phyloP scores from a whole-genome alignment of 2,113 vertebrate species.

The Podarcis cretensis region DNA sequence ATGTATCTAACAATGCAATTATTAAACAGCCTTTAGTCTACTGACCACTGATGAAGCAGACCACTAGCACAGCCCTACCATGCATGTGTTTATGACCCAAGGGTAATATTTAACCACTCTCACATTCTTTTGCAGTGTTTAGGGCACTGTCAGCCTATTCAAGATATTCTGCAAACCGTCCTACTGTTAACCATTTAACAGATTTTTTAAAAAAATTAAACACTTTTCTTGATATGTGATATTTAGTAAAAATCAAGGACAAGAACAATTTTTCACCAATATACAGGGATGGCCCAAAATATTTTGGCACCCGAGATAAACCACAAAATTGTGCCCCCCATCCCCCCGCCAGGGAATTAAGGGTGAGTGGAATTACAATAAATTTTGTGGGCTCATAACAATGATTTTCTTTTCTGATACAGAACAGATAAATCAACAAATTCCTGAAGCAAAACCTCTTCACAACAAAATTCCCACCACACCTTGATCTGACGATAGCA shows the following conservation, averaged over 20 bases:
- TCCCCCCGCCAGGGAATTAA: too few relatives aligned
- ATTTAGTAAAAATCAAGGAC: background rate
- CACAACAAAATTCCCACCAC: background rate
- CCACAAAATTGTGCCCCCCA: background rate
- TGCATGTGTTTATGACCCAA: background rate
- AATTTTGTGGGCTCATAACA: background rate
- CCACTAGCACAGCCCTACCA: background rate
- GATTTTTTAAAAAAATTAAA: background rate
- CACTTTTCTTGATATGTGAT: background rate
- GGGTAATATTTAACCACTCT: conserved; percentile 8
- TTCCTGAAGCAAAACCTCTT: background rate
- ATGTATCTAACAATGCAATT: background rate
- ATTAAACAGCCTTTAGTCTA: background rate
- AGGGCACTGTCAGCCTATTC: background rate
- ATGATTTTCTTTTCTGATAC: background rate
- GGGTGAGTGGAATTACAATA: background rate
- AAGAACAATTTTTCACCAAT: background rate
- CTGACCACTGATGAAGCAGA: background rate
- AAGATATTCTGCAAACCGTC: background rate
- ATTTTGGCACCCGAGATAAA: background rate
- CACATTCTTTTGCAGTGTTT: background rate
- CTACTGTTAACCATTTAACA: background rate
- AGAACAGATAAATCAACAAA: background rate
- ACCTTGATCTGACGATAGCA: background rate
- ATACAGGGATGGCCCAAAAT: too few relatives aligned